A percentile compares a stretch with the other conserved stretches of the same genome.
phyloP scores from a whole-genome alignment of 2,888 invertebrate genomes.

The Rhodophaea formosa region DNA sequence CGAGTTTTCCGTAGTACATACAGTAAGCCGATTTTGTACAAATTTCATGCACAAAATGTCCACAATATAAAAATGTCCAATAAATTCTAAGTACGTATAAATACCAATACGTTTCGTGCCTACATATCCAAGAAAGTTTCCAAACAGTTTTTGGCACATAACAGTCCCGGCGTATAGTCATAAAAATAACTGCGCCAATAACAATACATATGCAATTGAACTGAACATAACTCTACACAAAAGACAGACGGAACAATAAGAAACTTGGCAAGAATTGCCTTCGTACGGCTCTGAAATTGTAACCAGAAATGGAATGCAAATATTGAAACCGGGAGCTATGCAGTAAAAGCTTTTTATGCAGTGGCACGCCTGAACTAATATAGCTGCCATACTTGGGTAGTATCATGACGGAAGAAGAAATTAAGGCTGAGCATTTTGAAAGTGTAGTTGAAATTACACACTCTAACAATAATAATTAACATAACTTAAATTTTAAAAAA shows the following conservation, averaged over 20 bases:
- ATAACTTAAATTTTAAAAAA: too few relatives aligned
- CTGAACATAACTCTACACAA: conserved; percentile 40
- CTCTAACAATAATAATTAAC: too few relatives aligned
- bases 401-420: neutral
- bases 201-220: conserved; percentile 28
- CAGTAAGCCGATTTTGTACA: too few relatives aligned
- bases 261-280: conserved; percentile 53
- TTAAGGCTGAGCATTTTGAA: neutral
- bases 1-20: too few relatives aligned
- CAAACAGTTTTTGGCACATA: neutral
- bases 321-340: conserved; percentile 63
- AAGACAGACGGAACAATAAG: conserved; percentile 51
- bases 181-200: conserved; percentile 17
- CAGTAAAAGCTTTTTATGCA: conserved; percentile 66
- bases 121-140: too few relatives aligned
- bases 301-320: conserved; percentile 72
- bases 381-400: conserved; percentile 26
- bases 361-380: conserved; percentile 56
- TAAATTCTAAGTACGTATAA: too few relatives aligned
- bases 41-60: too few relatives aligned
- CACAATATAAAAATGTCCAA: too few relatives aligned
- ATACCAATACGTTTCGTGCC: too few relatives aligned
- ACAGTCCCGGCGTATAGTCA: neutral
- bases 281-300: conserved; percentile 49
- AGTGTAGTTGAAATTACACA: too few relatives aligned